phyloP scores from a whole-genome alignment of 2,797 vertebrate species.

The Dendrocincla fuliginosa region DNA sequence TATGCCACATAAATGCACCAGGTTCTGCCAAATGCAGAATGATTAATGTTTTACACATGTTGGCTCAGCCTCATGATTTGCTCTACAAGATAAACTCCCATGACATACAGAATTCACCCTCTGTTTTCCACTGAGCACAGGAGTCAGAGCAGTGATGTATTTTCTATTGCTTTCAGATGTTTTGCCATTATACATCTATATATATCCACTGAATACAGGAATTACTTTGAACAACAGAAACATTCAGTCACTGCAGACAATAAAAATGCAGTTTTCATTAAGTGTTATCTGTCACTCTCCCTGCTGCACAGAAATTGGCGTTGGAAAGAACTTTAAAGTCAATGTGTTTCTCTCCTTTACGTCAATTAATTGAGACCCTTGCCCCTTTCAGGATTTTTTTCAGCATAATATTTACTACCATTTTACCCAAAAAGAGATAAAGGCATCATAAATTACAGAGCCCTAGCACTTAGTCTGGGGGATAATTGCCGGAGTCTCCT shows the following conservation, averaged over 20 bases:
- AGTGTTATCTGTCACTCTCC: not conserved
- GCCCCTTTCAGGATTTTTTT: not conserved
- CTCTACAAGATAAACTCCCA: not conserved
- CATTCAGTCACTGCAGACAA: not conserved
- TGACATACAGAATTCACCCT: not conserved
- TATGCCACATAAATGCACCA: not conserved
- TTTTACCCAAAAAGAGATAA: slow-evolving; percentile 22
- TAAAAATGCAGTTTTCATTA: not conserved
- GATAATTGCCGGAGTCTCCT: slow-evolving; percentile 32
- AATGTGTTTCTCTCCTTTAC: not conserved
- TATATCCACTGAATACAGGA: not conserved
- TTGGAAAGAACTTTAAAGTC: not conserved
- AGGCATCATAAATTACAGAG: slow-evolving; percentile 15
- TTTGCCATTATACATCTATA: not conserved
- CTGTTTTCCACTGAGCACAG: not conserved
- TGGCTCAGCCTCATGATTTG: not conserved
- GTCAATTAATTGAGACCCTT: not conserved
- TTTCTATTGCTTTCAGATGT: not conserved
- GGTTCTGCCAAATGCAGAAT: not conserved
- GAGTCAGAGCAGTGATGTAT: not conserved
- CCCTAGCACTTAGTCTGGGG: not conserved
- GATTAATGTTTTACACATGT: not conserved
- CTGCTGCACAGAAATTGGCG: not conserved
- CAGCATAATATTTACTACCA: not conserved
- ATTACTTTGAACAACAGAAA: not conserved